These are phyloP conservation scores for Serilophus lunatus DNA, from an alignment of 2,113 vertebrate genomes.

Conservation along the genomic window DNA sequence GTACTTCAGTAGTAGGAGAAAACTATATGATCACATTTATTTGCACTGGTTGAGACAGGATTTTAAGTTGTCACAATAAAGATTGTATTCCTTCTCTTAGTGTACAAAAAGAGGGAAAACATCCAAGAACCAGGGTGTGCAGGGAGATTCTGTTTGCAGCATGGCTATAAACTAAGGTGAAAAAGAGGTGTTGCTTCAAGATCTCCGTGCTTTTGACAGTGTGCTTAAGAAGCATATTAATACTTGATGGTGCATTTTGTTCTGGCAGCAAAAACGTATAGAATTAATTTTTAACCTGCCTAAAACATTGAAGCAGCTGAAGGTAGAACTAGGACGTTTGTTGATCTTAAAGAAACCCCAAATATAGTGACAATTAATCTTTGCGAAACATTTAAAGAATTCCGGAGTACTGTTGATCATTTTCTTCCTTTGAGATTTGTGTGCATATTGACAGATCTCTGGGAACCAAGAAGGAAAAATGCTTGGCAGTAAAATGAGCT, in stretches of 20 bases:
- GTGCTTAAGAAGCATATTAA: neutral
- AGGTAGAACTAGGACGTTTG: neutral
- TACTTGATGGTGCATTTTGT: neutral
- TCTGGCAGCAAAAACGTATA: neutral
- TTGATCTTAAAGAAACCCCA: neutral
- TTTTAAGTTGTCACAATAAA: neutral
- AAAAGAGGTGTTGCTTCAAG: neutral
- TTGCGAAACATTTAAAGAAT: neutral
- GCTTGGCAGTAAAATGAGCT: neutral
- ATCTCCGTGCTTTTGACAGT: neutral
- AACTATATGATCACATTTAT: neutral
- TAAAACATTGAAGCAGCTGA: neutral
- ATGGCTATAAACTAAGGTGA: neutral
- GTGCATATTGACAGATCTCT: neutral
- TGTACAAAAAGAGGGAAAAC: neutral
- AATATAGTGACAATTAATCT: neutral
- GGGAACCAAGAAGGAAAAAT: neutral
- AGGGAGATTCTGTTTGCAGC: neutral
- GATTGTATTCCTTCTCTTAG: neutral
- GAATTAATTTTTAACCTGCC: neutral
- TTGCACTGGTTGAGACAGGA: neutral
- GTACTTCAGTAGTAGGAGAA: slow-evolving; percentile 31
- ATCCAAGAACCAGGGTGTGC: neutral
- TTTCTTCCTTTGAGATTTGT: neutral
- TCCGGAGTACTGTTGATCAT: neutral